Evolutionary conservation across 2,888 invertebrate species (phyloP), one percentile per base, ranked within the genome.

Genomic region (Lasioglossum vierecki): DNA sequence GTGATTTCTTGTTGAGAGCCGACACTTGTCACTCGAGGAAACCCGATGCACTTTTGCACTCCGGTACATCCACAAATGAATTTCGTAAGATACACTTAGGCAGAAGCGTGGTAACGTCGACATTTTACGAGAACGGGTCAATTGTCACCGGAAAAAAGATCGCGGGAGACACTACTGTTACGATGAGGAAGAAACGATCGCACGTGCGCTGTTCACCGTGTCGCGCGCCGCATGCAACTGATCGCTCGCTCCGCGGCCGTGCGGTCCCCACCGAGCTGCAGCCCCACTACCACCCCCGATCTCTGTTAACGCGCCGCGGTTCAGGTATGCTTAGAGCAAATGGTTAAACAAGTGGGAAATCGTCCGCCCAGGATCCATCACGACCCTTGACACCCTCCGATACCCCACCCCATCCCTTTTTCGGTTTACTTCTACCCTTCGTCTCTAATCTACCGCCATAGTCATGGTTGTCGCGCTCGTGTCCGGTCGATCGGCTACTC

Each of bases 201-300:
- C 60, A n/a, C 76, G 53, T 5, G 76, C 83, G 80, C 30, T 77
- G 77, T 79, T 86, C 18, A 87, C 85, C 88, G 84, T 80, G 46
- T 87, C 91, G 91, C 93, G 94, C 91, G 88, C 91, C 91, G 92
- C 93, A 92, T 93, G 92, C 87, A 91, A 93, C 94, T 94, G 94
- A 93, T 88, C 88, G 87, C 70, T 79, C 18, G 80, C 82, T 83
- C 79, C 85, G 85, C 81, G 80, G 46, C 35, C 68, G 78, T 75
- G 82, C 68, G 39, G 39, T 60, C 79, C 90, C 87, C 86, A 74
- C 88, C 77, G 35, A 78, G 41, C 9, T 79, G 74, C 30, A 8
- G n/a, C 80, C 82, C 86, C 76, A 81, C 88, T 76, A 74, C 49
- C 77, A 15, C 13, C 49, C 57, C 41, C 46, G 74, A 41, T 63